Base-by-base conservation (phyloP, 2,113 vertebrate genomes). In the Actenoides hombroni region DNA sequence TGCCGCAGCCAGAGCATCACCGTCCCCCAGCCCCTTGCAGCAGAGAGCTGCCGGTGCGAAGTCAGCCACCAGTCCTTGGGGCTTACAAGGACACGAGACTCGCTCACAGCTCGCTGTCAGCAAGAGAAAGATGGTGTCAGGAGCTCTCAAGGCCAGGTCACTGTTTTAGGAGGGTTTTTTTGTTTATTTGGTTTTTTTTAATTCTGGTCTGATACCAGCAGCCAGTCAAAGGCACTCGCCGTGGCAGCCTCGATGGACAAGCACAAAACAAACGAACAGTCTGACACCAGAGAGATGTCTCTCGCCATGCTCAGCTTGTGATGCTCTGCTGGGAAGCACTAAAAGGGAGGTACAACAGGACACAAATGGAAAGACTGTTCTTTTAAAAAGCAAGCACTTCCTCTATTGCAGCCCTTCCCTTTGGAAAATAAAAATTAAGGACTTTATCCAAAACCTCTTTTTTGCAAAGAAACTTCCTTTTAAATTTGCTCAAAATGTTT, bases 201-300 rank as follows among this genome's bases (percentile, higher is more conserved):
- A 37, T 35, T 60, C 59, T 60, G 59, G 33, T 35, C 59, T 37
- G 29, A 35, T 10, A 29, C 5, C 6, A 29, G 65, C 9, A 40
- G 16, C 24, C 24, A 5, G 64, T 64, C 29, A 49, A 51, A 69
- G 61, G 37, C 39, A 7, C 46, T 25, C 4, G 1, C 6, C 1
- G 1, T 5, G 40, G 53, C 31, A 28, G 29, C 4, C 65, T 42
- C 37, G 7, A 18, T 1, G 6, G 46, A 37, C 0, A 2, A 39
- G n/a, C 2, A 5, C 6, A 13, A 29, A 64, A 23, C 7, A 5
- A 37, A 14, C 7, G 4, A 42, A 20, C 2, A 1, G 71, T 37
- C 67, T 25, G 7, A 7, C 33, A n/a, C 5, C 60, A 37, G 31
- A 25, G 35, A 5, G 0, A 8, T 7, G 25, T 7, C 54, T 24